phyloP scores from a whole-genome alignment of 53 echinoderm and acorn worm genomes.

The Mesocentrotus franciscanus region DNA sequence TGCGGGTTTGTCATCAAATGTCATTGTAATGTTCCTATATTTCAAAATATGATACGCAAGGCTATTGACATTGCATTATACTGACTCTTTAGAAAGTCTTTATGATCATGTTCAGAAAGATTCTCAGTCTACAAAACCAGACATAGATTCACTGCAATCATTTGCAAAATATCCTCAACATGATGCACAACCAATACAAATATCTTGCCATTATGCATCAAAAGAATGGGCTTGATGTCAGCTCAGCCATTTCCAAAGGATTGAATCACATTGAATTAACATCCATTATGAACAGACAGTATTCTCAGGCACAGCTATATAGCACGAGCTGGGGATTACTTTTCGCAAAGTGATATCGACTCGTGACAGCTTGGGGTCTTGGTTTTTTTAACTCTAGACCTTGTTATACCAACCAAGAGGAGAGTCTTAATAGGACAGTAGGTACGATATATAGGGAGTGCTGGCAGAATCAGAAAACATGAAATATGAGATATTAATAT shows the following conservation, averaged over 20 bases:
- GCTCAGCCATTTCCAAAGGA: neutral
- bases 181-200: constrained; percentile 15
- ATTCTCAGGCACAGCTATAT: constrained; percentile 1
- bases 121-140: neutral
- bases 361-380: neutral
- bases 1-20: no score
- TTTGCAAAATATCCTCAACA: neutral
- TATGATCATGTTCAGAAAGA: neutral
- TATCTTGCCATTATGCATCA: neutral
- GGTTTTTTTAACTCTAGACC: neutral
- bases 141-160: neutral
- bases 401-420: neutral
- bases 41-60: no score
- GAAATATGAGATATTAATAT: neutral
- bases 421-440: neutral
- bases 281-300: neutral
- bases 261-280: constrained; percentile 32
- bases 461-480: neutral
- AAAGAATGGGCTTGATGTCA: neutral
- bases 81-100: no score
- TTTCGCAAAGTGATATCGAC: neutral
- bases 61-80: no score
- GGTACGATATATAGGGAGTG: neutral
- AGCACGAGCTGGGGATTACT: neutral
- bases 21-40: no score